Conservation (phyloP, 2,797 vertebrate genomes). For the Tadarida brasiliensis region DNA sequence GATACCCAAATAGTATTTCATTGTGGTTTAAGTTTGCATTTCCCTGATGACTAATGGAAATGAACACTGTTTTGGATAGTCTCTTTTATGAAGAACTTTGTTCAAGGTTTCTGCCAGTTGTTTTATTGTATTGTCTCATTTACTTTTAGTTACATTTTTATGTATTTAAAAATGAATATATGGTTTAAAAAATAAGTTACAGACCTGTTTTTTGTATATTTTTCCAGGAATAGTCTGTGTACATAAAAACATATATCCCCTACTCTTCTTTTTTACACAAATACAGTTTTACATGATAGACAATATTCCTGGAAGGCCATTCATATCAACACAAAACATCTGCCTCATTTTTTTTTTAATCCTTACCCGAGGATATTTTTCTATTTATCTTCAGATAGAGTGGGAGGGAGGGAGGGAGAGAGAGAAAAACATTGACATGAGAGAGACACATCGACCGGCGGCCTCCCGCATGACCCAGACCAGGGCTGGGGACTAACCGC, state of each 20-base stretch:
- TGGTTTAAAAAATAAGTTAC: neutral
- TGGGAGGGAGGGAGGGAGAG: too few relatives aligned
- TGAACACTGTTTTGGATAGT: neutral
- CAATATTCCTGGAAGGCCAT: neutral
- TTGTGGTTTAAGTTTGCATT: neutral
- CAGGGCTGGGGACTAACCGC: too few relatives aligned
- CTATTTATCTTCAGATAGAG: too few relatives aligned
- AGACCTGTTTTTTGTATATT: neutral
- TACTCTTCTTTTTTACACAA: neutral
- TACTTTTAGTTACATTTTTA: neutral
- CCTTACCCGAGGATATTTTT: neutral
- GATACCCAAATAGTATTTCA: neutral
- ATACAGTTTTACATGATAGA: neutral
- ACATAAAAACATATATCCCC: neutral
- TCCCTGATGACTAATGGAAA: neutral
- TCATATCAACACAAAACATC: neutral
- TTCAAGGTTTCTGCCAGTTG: neutral
- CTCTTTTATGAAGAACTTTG: neutral
- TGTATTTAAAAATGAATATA: neutral
- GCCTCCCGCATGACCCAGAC: too few relatives aligned
- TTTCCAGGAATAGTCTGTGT: neutral
- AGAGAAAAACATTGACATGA: too few relatives aligned
- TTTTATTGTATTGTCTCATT: neutral
- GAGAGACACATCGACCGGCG: too few relatives aligned
- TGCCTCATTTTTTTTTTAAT: neutral